Evolutionary conservation across 2,113 vertebrate species (phyloP), one percentile per base, ranked within the genome.

Genomic region (Crotalus helleri): DNA sequence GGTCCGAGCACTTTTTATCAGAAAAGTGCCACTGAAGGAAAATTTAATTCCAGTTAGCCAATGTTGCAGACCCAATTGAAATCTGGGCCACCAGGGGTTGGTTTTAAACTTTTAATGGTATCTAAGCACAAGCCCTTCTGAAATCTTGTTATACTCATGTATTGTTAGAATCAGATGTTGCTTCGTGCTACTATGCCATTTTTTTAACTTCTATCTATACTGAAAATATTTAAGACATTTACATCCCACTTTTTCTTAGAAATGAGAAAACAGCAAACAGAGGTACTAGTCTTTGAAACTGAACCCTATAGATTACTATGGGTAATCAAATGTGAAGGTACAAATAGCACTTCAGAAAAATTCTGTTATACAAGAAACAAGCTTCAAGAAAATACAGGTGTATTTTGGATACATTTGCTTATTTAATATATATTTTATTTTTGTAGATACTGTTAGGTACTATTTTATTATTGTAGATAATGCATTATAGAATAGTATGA

Each of bases 191-290:
- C 33, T 85, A 21, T 19, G 39, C 54, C 0, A 81, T 86, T 49
- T 26, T 49, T 21, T 44, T 10, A 19, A 17, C 11, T 29, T 91
- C 17, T 3, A 87, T 53, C 54, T n/a, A 0, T 2, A 89, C 13
- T 89, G 81, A 46, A 89, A 81, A 91, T 26, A 21, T 26, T 13
- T 54, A 87, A 53, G 51, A n/a, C 24, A 46, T 39, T 85, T 85
- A 39, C 21, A 53, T 54, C 24, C 49, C 13, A 26, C 4, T 24
- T 87, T 87, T 87, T 15, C 12, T 51, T 51, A 39, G 39, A 10
- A 89, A 24, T 89, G 8, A 89, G 33, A 57, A 89, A 59, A 89
- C 11, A 59, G 24, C 9, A 89, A 24, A 24, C 21, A 89, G 13
- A 55, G 17, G 29, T 44, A 59, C 9, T 59, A 24, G 3, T 54